phyloP scores from a whole-genome alignment of 2,797 vertebrate genomes.

The Zalophus californianus region DNA sequence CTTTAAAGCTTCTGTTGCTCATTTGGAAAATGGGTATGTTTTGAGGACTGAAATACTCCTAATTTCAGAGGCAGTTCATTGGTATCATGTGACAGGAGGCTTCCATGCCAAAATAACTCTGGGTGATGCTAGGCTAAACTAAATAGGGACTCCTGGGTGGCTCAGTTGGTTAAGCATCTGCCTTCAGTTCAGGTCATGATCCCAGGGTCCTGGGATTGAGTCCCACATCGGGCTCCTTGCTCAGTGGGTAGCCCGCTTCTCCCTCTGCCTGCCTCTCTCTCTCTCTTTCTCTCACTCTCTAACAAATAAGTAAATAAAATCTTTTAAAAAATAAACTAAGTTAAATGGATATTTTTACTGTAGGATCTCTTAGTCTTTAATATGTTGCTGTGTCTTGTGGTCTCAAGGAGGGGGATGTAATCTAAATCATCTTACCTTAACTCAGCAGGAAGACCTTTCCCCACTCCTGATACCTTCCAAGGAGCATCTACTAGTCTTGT shows the following conservation, averaged over 20 bases:
- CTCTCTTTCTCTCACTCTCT: too few relatives aligned
- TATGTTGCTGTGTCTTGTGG: not conserved
- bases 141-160: too few relatives aligned
- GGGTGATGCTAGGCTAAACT: not conserved
- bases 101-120: not conserved
- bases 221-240: too few relatives aligned
- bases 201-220: too few relatives aligned
- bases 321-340: not conserved
- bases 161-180: too few relatives aligned
- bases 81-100: not conserved
- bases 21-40: not conserved
- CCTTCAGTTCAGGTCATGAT: too few relatives aligned
- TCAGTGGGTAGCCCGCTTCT: too few relatives aligned
- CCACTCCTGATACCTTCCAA: not conserved
- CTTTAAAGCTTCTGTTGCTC: constrained; percentile 37
- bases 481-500: not conserved
- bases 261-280: too few relatives aligned
- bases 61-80: not conserved
- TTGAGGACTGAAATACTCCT: constrained; percentile 10
- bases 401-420: not conserved
- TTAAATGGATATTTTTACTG: not conserved
- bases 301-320: too few relatives aligned
- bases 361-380: not conserved
- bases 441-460: not conserved
- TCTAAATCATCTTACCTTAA: not conserved